Conservation (phyloP, 1,140 invertebrate species). For the Drosophila bocki region DNA sequence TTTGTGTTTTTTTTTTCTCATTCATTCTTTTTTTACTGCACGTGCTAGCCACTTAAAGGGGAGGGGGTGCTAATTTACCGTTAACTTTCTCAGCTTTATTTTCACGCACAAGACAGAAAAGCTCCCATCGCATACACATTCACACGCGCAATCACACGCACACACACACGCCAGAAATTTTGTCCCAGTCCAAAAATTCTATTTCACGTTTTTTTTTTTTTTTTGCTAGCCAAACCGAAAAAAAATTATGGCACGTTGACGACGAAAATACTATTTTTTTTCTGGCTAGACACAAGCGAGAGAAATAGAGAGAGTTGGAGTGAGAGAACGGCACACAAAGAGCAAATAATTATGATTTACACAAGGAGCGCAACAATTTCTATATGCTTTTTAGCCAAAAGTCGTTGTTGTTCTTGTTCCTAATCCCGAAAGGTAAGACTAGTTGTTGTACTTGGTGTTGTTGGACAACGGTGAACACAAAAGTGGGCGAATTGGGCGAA, state of each 20-base stretch:
- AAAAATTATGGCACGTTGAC: slow-evolving; percentile 72
- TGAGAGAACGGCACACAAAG: slow-evolving; percentile 17
- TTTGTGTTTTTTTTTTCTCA: slow-evolving; percentile 4
- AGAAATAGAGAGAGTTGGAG: neutral
- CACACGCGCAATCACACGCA: slow-evolving; percentile 12
- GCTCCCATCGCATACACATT: slow-evolving; percentile 21
- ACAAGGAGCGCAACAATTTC: slow-evolving; percentile 50
- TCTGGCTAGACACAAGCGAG: slow-evolving; percentile 36
- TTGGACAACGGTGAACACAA: slow-evolving; percentile 33
- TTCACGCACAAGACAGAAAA: slow-evolving; percentile 63
- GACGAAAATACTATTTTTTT: slow-evolving; percentile 59
- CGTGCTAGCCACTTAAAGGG: slow-evolving; percentile 49
- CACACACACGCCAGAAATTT: slow-evolving; percentile 15
- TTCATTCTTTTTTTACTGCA: slow-evolving; percentile 44
- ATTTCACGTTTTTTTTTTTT: slow-evolving; percentile 42
- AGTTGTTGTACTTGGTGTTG: slow-evolving; percentile 26
- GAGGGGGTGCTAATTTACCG: slow-evolving; percentile 64
- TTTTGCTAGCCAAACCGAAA: slow-evolving; percentile 68
- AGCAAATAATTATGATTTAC: slow-evolving; percentile 46
- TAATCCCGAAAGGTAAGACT: slow-evolving; percentile 25
- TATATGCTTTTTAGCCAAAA: slow-evolving; percentile 35
- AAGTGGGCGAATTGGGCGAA: slow-evolving; percentile 38
- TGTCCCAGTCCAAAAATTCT: slow-evolving; percentile 53
- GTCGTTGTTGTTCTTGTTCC: slow-evolving; percentile 17
- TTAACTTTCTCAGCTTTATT: slow-evolving; percentile 69